Conservation (phyloP, 2,888 invertebrate genomes). For the Noctua janthina region DNA sequence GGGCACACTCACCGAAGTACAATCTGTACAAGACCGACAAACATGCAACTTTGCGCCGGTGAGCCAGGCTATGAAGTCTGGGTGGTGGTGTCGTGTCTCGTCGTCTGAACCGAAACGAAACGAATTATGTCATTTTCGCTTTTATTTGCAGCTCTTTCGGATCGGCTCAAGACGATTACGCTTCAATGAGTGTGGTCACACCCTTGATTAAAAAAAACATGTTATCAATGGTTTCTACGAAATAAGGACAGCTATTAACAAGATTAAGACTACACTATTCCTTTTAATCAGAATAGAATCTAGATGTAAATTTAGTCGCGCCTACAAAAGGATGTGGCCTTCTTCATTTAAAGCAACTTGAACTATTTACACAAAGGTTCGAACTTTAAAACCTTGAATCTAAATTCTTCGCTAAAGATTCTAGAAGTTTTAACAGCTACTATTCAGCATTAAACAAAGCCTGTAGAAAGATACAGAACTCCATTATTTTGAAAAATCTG, state of each 20-base stretch:
- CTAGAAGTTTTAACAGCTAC: slow-evolving; percentile 62
- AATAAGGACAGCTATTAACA: neutral
- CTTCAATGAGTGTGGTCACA: neutral
- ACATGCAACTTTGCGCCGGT: too few species aligned
- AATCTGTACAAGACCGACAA: too few species aligned
- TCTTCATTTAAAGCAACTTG: slow-evolving; percentile 10
- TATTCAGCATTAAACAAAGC: slow-evolving; percentile 52
- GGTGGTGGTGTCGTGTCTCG: neutral
- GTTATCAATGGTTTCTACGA: neutral
- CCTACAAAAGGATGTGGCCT: neutral
- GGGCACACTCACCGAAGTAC: too few species aligned
- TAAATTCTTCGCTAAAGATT: slow-evolving; percentile 42
- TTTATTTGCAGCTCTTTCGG: neutral
- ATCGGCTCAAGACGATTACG: neutral
- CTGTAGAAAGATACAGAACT: slow-evolving; percentile 37
- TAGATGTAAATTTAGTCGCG: neutral
- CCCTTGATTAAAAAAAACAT: neutral
- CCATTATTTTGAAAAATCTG: slow-evolving; percentile 26
- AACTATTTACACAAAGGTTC: slow-evolving; percentile 34
- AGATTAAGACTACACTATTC: neutral
- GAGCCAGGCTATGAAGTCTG: too few species aligned
- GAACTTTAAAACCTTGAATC: slow-evolving; percentile 28
- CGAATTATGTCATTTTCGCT: neutral
- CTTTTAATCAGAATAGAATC: neutral
- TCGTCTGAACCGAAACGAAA: neutral